A percentile compares a stretch with the other conserved stretches of the same genome.
Evolutionary conservation across 1,140 invertebrate species (phyloP).

Genomic region (Chelonus insularis): DNA sequence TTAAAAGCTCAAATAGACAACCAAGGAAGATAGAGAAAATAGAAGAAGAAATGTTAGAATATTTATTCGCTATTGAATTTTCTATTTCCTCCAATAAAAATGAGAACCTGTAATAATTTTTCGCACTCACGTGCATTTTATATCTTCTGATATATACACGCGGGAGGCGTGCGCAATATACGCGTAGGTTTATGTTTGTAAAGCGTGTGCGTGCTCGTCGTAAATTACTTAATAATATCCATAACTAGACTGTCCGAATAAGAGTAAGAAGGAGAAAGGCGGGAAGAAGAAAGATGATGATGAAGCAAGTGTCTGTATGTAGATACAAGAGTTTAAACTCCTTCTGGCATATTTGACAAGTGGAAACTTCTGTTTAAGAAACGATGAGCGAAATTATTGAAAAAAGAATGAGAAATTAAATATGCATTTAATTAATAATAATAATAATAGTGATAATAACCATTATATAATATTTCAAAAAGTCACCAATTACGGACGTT

Average conservation of each 20-base stretch:
- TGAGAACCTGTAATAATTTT: slow-evolving; percentile 45
- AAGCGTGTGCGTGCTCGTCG: slow-evolving; percentile 30
- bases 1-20: too few species aligned
- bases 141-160: neutral
- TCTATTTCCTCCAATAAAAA: too few species aligned
- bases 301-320: slow-evolving; percentile 16
- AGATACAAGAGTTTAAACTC: neutral
- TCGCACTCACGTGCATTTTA: slow-evolving; percentile 28
- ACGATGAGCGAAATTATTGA: neutral
- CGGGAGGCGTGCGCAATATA: slow-evolving; percentile 23
- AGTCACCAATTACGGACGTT: too few species aligned
- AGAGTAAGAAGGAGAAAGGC: slow-evolving; percentile 30
- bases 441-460: neutral
- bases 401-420: neutral
- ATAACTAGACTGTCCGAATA: slow-evolving; percentile 39
- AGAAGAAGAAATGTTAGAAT: too few species aligned
- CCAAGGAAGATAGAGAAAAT: too few species aligned
- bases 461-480: too few species aligned
- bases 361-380: slow-evolving; percentile 1
- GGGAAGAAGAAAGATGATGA: slow-evolving; percentile 34
- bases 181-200: neutral
- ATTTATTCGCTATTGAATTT: too few species aligned
- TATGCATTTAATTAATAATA: neutral
- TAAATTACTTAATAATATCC: slow-evolving; percentile 56
- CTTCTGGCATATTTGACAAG: neutral